phyloP scores from a whole-genome alignment of 2,888 invertebrate species.

The Apeira syringaria region DNA sequence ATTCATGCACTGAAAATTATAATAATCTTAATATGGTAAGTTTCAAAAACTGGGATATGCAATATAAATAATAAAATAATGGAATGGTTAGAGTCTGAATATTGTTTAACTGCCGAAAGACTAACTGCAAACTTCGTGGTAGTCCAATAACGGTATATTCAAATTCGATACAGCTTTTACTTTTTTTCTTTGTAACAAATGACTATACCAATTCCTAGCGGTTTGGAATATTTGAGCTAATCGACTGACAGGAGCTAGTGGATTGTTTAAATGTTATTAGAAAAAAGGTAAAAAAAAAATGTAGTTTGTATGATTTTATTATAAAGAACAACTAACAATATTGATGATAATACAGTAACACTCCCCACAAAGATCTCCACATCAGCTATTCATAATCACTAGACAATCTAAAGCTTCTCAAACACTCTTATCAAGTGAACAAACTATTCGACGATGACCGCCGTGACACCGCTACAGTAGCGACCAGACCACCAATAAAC shows the following conservation, averaged over 20 bases:
- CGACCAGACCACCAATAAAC: slow-evolving; percentile 16
- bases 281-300: no score
- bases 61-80: neutral
- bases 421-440: slow-evolving; percentile 13
- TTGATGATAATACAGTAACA: no score
- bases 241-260: no score
- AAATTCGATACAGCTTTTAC: neutral
- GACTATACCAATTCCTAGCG: no score
- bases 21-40: no score
- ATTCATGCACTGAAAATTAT: no score
- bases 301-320: no score
- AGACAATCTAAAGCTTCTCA: slow-evolving; percentile 10
- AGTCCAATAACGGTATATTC: slow-evolving; percentile 1
- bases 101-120: slow-evolving; percentile 3
- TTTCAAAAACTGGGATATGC: slow-evolving; percentile 1
- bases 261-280: no score
- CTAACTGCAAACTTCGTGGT: slow-evolving; percentile 5
- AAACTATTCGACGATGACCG: slow-evolving; percentile 17
- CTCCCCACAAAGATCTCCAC: no score
- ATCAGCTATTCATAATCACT: neutral
- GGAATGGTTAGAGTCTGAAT: slow-evolving; percentile 2
- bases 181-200: no score
- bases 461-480: slow-evolving; percentile 21
- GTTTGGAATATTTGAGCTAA: no score
- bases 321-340: no score